Evolutionary conservation across 2,113 vertebrate genomes (phyloP).

Genomic region (Pelobates fuscus): DNA sequence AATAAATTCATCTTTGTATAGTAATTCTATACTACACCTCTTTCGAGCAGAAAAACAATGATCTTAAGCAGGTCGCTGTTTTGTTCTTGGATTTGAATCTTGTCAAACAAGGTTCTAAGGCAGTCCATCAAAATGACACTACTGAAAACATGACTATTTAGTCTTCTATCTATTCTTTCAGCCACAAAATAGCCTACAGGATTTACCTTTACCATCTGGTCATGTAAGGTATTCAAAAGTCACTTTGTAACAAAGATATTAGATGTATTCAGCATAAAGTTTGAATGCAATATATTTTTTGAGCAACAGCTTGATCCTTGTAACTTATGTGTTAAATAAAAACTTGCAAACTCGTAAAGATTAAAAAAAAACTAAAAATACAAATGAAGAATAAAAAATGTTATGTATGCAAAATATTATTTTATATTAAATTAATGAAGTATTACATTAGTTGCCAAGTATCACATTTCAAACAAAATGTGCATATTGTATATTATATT

Average conservation of each 20-base stretch:
- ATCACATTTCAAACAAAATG: too few species aligned
- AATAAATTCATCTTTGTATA: not conserved
- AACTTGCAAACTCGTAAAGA: too few species aligned
- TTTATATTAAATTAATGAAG: too few species aligned
- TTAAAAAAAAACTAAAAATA: too few species aligned
- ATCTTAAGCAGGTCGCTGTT: slow-evolving; percentile 11
- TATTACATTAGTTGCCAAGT: too few species aligned
- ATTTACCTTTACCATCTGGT: slow-evolving; percentile 34
- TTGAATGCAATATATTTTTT: too few species aligned
- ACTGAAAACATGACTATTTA: slow-evolving; percentile 5
- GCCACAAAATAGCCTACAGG: slow-evolving; percentile 3
- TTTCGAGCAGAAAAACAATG: not conserved
- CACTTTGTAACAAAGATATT: not conserved
- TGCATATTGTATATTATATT: too few species aligned
- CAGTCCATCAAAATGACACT: slow-evolving; percentile 17
- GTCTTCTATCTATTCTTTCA: not conserved
- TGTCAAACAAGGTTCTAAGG: slow-evolving; percentile 22
- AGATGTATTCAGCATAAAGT: too few species aligned
- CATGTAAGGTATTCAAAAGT: slow-evolving; percentile 20
- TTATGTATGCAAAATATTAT: too few species aligned
- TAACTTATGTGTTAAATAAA: too few species aligned
- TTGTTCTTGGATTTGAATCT: slow-evolving; percentile 24
- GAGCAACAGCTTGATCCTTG: too few species aligned
- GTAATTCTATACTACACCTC: slow-evolving; percentile 19
- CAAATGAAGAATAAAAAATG: too few species aligned